These are phyloP conservation scores for Atethmia centrago DNA, from an alignment of 2,888 invertebrate species.

Conservation along the genomic window DNA sequence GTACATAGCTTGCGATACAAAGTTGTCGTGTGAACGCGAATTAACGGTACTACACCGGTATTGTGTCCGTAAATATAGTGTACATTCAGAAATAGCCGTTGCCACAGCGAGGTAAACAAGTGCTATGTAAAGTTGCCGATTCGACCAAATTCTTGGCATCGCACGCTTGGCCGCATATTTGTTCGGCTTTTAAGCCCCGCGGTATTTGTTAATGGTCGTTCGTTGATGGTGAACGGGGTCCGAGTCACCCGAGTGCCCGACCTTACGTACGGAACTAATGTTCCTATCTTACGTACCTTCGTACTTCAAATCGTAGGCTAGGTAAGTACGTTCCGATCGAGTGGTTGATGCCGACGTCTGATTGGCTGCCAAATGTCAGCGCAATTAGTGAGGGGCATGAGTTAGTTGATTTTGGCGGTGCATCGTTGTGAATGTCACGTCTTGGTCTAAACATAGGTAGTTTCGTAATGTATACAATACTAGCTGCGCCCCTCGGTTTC, in stretches of 20 bases:
- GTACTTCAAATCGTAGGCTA: conserved; percentile 16
- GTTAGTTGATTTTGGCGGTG: conserved; percentile 42
- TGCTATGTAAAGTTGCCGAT: conserved; percentile 81
- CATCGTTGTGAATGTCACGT: conserved; percentile 38
- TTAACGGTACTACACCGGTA: conserved; percentile 71
- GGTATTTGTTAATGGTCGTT: conserved; percentile 77
- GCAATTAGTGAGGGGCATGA: conserved; percentile 40
- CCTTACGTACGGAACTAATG: conserved; percentile 49
- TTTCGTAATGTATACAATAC: conserved; percentile 6
- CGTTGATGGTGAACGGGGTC: conserved; percentile 72
- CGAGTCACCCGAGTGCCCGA: conserved; percentile 35
- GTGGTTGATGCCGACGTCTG: conserved; percentile 16
- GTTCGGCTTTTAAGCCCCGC: conserved; percentile 64
- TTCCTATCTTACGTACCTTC: conserved; percentile 22
- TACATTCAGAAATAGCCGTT: conserved; percentile 79
- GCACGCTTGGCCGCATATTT: conserved; percentile 80
- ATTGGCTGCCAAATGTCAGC: conserved; percentile 55
- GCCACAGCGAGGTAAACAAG: conserved; percentile 84
- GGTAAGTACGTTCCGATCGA: conserved; percentile 21
- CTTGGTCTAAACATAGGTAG: conserved; percentile 31
- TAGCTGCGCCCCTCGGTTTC: too few species aligned
- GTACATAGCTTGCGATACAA: conserved; percentile 46
- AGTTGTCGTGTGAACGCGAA: conserved; percentile 66
- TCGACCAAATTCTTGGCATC: conserved; percentile 87
- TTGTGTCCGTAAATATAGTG: conserved; percentile 69